Conservation (phyloP, 2,888 invertebrate species). For the Mesorhabditis belari region DNA sequence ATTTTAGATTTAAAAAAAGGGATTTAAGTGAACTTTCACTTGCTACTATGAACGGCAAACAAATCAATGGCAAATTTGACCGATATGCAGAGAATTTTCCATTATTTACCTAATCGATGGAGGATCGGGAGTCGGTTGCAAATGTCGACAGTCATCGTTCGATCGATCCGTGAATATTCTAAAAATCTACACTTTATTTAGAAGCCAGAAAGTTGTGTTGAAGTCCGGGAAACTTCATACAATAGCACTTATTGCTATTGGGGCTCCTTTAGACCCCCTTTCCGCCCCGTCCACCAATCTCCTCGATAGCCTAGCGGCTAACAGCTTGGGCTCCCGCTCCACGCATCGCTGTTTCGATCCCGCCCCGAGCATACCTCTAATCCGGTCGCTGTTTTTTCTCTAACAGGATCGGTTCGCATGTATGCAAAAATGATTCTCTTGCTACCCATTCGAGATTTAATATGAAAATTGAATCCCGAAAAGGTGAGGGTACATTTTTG, state of each 20-base stretch:
- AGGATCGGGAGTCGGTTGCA: constrained; percentile 11
- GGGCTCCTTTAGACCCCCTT: too few species aligned
- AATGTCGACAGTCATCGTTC: constrained; percentile 5
- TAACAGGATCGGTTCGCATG: neutral
- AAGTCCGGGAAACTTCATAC: too few species aligned
- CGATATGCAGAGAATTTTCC: too few species aligned
- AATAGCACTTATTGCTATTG: too few species aligned
- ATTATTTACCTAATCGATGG: neutral
- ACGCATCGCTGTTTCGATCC: neutral
- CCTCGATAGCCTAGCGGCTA: neutral
- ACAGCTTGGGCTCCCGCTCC: neutral
- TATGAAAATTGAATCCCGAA: neutral
- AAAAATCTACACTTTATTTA: neutral
- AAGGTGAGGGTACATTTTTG: neutral
- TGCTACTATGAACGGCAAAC: too few species aligned
- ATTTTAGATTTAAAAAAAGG: neutral
- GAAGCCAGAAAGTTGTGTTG: neutral
- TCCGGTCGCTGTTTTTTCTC: neutral
- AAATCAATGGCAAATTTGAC: neutral
- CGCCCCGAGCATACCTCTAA: neutral
- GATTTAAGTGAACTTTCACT: neutral
- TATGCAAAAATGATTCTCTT: neutral
- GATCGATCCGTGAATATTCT: neutral
- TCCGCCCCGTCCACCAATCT: too few species aligned
- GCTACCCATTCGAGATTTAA: neutral